Evolutionary conservation across 1,140 invertebrate genomes (phyloP).

Genomic region (Drosophila nikananu): DNA sequence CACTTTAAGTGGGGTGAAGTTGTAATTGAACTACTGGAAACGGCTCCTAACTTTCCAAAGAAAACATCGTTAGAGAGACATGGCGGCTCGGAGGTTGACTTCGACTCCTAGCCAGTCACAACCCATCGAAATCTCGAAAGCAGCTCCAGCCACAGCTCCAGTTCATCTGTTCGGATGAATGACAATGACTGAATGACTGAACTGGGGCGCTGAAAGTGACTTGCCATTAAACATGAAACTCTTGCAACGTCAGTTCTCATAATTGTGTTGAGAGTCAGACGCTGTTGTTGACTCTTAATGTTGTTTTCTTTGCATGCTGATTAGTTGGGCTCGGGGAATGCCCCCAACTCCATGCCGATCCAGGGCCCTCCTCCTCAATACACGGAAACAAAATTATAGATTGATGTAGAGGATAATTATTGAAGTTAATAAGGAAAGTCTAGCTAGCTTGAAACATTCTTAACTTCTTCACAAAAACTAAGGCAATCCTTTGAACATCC

Average conservation of each 20-base stretch:
- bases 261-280: constrained; percentile 81
- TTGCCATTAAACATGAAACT: constrained; percentile 83
- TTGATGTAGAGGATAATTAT: not conserved
- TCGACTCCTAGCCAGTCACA: constrained; percentile 3
- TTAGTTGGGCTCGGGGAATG: constrained; percentile 78
- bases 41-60: constrained; percentile 80
- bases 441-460: not conserved
- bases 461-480: not conserved
- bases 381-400: not conserved
- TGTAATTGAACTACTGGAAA: constrained; percentile 82
- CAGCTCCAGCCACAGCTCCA: constrained; percentile 15
- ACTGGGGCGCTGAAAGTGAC: constrained; percentile 82
- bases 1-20: constrained; percentile 73
- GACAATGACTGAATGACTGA: constrained; percentile 74
- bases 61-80: constrained; percentile 71
- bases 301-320: constrained; percentile 84
- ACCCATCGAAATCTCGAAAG: constrained; percentile 10
- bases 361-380: constrained; percentile 26
- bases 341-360: constrained; percentile 34
- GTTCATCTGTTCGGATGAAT: constrained; percentile 54
- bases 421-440: not conserved
- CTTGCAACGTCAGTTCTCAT: constrained; percentile 83
- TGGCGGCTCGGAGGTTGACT: constrained; percentile 1
- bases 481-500: not conserved
- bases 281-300: constrained; percentile 83